Percentiles rank a stretch among this genome's conserved stretches.
Conservation (phyloP, 2,797 vertebrate species). For the Nyctalus aviator region DNA sequence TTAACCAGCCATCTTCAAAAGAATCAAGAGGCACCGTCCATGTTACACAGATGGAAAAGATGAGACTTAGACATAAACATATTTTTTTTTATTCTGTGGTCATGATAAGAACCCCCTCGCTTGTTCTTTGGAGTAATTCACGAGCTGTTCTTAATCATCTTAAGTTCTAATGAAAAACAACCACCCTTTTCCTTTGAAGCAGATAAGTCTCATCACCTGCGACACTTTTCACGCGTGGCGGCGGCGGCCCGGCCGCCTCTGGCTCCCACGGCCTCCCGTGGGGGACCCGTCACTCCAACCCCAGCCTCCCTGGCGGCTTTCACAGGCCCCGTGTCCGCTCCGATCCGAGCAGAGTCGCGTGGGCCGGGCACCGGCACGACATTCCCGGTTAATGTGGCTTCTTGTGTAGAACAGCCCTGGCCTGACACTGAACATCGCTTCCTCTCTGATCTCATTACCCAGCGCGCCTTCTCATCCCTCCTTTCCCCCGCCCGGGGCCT, state of each 20-base stretch:
- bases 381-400: slow-evolving; percentile 49
- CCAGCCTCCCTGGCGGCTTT: fast-evolving
- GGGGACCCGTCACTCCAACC: background rate
- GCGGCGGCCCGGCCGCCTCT: background rate
- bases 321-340: background rate
- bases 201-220: background rate
- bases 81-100: background rate
- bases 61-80: background rate
- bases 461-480: background rate
- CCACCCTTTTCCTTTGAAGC: background rate
- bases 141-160: background rate
- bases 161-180: background rate
- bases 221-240: background rate
- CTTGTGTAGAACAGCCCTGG: slow-evolving; percentile 54
- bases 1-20: background rate
- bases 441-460: slow-evolving; percentile 55
- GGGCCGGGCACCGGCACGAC: background rate
- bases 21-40: background rate
- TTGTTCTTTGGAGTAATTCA: background rate
- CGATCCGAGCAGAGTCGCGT: background rate
- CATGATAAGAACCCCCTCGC: background rate
- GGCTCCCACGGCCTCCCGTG: background rate
- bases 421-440: slow-evolving; percentile 65
- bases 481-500: fast-evolving
- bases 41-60: background rate